These are phyloP conservation scores for Trigoniulus corallinus DNA, from an alignment of 1,140 invertebrate species.

Conservation along the genomic window DNA sequence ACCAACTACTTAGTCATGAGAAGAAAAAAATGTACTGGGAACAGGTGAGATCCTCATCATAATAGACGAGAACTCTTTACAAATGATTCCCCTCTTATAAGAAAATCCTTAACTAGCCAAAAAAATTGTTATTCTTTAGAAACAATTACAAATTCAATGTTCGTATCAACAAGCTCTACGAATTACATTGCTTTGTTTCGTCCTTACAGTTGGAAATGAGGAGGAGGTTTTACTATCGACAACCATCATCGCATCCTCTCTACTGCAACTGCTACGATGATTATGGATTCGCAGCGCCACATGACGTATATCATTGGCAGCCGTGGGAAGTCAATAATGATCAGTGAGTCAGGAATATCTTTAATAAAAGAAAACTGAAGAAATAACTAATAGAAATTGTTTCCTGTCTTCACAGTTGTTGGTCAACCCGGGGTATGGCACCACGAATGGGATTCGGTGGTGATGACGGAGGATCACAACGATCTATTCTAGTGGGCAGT, in stretches of 20 bases:
- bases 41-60: too few species aligned
- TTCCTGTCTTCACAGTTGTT: not conserved
- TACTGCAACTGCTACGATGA: constrained; percentile 20
- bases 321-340: constrained; percentile 27
- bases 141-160: not conserved
- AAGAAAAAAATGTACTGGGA: constrained; percentile 89
- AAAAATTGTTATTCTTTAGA: too few species aligned
- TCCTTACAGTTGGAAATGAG: constrained; percentile 43
- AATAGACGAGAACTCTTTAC: constrained; percentile 3
- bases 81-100: constrained; percentile 1
- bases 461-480: constrained; percentile 20
- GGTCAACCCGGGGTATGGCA: not conserved
- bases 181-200: not conserved
- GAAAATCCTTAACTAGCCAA: too few species aligned
- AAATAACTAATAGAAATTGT: constrained; percentile 2
- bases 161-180: not conserved
- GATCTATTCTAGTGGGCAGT: not conserved
- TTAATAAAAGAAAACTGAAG: not conserved
- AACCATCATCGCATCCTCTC: constrained; percentile 11
- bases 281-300: constrained; percentile 18
- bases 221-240: constrained; percentile 46
- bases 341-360: constrained; percentile 18
- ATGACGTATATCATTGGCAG: constrained; percentile 23
- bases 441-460: not conserved
- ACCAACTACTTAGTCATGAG: constrained; percentile 68